These are phyloP conservation scores for Hydra vulgaris DNA, from an alignment of 30 jellyfish, hydroid and myxozoan species.

Conservation along the genomic window DNA sequence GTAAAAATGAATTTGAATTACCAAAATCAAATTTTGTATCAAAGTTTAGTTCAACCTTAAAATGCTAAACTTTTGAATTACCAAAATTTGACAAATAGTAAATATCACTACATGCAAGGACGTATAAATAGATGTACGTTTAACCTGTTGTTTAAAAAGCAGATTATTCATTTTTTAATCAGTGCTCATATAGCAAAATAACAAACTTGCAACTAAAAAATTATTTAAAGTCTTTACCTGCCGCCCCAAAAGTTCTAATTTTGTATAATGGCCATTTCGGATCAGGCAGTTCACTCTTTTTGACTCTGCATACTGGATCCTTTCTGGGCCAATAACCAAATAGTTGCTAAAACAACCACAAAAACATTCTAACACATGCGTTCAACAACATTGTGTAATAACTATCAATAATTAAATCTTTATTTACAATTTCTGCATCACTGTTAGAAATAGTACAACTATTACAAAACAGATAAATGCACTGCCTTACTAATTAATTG, in stretches of 20 bases:
- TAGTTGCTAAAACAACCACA: not conserved
- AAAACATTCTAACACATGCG: not conserved
- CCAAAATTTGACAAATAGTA: too few relatives aligned
- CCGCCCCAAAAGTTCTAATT: not conserved
- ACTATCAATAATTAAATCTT: too few relatives aligned
- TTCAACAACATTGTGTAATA: not conserved
- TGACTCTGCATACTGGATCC: not conserved
- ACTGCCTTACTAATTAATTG: not conserved
- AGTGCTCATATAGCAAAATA: too few relatives aligned
- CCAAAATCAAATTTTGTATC: too few relatives aligned
- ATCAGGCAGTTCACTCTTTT: not conserved
- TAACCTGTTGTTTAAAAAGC: too few relatives aligned
- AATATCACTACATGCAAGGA: too few relatives aligned
- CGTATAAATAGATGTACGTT: too few relatives aligned
- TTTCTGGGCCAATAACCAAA: not conserved
- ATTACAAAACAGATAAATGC: not conserved
- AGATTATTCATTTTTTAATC: too few relatives aligned
- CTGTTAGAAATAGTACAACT: not conserved
- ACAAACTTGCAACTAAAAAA: too few relatives aligned
- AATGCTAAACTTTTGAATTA: too few relatives aligned
- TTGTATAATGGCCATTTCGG: not conserved
- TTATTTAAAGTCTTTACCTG: not conserved
- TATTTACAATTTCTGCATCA: not conserved
- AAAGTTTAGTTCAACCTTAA: too few relatives aligned
- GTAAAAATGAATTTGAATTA: too few relatives aligned